A percentile compares a stretch with the other conserved stretches of the same genome.
Conservation (phyloP, 1,140 invertebrate species). For the Chionoecetes opilio region DNA sequence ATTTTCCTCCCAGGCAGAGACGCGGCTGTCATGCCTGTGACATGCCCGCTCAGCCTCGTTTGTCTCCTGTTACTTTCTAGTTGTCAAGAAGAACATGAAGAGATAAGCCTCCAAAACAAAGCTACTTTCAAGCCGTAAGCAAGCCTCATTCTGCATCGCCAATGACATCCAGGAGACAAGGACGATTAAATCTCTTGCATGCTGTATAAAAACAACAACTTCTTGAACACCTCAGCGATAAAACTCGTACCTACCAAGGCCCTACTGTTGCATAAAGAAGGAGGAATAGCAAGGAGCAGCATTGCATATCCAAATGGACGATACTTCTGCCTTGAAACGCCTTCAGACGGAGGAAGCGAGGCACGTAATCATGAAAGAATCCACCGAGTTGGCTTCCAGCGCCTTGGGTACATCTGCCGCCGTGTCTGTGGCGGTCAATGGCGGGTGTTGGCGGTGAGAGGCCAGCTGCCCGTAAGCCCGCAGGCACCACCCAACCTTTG, state of each 20-base stretch:
- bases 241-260: neutral
- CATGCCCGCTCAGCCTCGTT: neutral
- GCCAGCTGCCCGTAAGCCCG: slow-evolving; percentile 48
- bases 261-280: neutral
- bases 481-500: slow-evolving; percentile 52
- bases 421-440: slow-evolving; percentile 30
- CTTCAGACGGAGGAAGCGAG: neutral
- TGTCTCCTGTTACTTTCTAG: neutral
- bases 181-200: neutral
- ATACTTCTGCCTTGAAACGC: slow-evolving; percentile 8
- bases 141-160: neutral
- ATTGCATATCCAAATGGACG: neutral
- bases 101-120: too few species aligned
- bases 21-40: neutral
- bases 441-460: slow-evolving; percentile 36
- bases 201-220: neutral
- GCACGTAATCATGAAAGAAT: slow-evolving; percentile 36
- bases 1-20: neutral
- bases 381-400: slow-evolving; percentile 14
- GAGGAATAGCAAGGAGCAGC: neutral
- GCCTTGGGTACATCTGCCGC: slow-evolving; percentile 49
- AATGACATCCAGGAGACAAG: neutral
- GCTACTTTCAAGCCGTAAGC: too few species aligned
- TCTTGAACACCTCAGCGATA: neutral
- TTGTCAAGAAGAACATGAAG: neutral